Evolutionary conservation across 1,140 invertebrate species (phyloP), one percentile per base, ranked within the genome.

Genomic region (Aphidius gifuensis): DNA sequence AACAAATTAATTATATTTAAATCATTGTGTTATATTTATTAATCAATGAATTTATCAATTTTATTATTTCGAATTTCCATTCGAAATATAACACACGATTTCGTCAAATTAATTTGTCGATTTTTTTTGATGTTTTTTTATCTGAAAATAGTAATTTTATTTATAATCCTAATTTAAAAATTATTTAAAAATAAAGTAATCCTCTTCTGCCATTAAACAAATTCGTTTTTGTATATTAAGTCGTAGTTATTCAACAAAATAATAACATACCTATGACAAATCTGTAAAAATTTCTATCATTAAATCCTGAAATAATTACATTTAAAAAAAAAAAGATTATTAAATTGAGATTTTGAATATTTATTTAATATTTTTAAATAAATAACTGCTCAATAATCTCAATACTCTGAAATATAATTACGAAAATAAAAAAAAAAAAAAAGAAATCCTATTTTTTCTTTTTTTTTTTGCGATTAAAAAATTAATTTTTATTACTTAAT

Each of bases 261-360:
- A 74, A 72, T 75, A 81, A 81, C 79, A 79, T 81, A 81, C 79
- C 79, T 81, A 81, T 77, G 71, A 69, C 70, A 74, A 32, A 32
- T 72, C 79, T 81, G 79, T 76, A 81, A 77, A 58, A 69, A 73
- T 47, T 61, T n/a, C 47, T 68, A 80, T 69, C 50, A 69, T 77
- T 80, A 77, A 74, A 80, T 32, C 43, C 43, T 44, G 32, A 8
- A 80, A 61, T 62, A 11, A 60, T 68, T n/a, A 50, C 48, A 64
- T 66, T 74, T 71, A 69, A 57, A 23, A 65, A 43, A 40, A 44
- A 44, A 67, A 66, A 62, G 16, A 53, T 61, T 48, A 48, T 47
- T 46, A 9, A 40, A n/a, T n/a, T n/a, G 9, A 50, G 16, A 23
- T 50, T 23, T 23, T 50, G 7, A 50, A 9, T 50, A 50, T 32